Percentiles rank a stretch among this genome's conserved stretches.
Evolutionary conservation across 1,140 invertebrate species (phyloP).

Genomic region (Trialeurodes vaporariorum): DNA sequence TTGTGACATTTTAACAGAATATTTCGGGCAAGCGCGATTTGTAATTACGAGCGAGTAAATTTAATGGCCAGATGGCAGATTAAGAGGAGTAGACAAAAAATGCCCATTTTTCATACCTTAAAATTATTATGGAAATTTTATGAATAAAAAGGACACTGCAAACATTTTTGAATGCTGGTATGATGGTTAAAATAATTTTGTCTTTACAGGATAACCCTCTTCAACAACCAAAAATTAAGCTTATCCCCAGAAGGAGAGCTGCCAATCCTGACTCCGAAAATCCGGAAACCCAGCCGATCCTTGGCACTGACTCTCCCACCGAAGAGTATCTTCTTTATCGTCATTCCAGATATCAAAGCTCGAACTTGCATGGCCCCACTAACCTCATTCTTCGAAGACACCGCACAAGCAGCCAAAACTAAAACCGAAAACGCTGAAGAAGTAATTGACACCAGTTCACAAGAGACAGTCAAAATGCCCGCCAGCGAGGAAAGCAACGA

Average conservation of each 20-base stretch:
- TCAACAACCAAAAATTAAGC: slow-evolving; percentile 20
- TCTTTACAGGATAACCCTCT: slow-evolving; percentile 15
- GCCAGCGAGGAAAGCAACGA: neutral
- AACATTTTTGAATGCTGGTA: too few species aligned
- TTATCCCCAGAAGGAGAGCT: slow-evolving; percentile 19
- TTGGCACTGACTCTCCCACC: slow-evolving; percentile 14
- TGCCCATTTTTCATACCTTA: too few species aligned
- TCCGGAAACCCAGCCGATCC: slow-evolving; percentile 11
- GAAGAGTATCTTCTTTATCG: slow-evolving; percentile 20
- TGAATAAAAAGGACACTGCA: too few species aligned
- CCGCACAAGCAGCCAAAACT: neutral
- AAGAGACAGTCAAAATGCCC: neutral
- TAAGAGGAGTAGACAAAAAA: too few species aligned
- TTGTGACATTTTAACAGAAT: too few species aligned
- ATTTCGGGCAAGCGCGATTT: too few species aligned
- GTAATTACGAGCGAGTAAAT: too few species aligned
- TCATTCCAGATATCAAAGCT: slow-evolving; percentile 18
- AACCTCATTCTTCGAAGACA: slow-evolving; percentile 5
- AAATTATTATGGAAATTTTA: too few species aligned
- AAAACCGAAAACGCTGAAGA: neutral
- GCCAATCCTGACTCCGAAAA: slow-evolving; percentile 19
- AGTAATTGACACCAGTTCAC: slow-evolving; percentile 13
- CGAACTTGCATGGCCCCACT: slow-evolving; percentile 13
- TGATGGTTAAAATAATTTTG: too few species aligned
- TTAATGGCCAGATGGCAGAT: too few species aligned